phyloP scores from a whole-genome alignment of 1,140 invertebrate species.

The Caenorhabditis briggsae region DNA sequence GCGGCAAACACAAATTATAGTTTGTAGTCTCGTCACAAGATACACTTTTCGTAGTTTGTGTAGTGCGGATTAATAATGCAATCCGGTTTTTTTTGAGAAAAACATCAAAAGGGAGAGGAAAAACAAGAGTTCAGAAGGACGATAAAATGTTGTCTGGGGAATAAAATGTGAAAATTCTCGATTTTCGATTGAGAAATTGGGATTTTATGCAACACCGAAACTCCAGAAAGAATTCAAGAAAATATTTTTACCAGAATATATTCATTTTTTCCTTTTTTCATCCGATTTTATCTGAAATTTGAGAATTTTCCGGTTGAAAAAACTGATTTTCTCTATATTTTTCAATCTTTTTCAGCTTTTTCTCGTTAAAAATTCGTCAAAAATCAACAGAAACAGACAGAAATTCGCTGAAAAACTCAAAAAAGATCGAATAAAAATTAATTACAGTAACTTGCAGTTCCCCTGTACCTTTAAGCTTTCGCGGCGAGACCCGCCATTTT shows the following conservation, averaged over 20 bases:
- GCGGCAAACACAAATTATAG: constrained; percentile 28
- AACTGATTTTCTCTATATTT: too few species aligned
- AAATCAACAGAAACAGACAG: neutral
- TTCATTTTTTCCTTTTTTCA: too few species aligned
- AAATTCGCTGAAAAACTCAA: neutral
- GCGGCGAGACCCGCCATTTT: neutral
- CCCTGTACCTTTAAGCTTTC: neutral
- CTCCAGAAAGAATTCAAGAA: too few species aligned
- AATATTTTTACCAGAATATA: too few species aligned
- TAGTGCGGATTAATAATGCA: neutral
- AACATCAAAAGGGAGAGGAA: neutral
- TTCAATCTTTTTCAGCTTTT: neutral
- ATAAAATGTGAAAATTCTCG: too few species aligned
- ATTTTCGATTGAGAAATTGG: too few species aligned
- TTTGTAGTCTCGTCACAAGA: constrained; percentile 6
- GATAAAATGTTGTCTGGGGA: neutral
- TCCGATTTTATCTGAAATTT: too few species aligned
- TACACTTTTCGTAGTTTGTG: neutral
- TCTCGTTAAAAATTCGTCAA: neutral
- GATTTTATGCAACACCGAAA: too few species aligned
- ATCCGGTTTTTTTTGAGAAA: neutral
- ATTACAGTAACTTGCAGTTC: constrained; percentile 11
- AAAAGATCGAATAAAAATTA: too few species aligned
- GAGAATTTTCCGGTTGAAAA: too few species aligned
- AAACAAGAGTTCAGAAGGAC: neutral